Percentiles rank a stretch among this genome's conserved stretches.
Evolutionary conservation across 2,113 vertebrate species (phyloP).

Genomic region (Casuarius casuarius): DNA sequence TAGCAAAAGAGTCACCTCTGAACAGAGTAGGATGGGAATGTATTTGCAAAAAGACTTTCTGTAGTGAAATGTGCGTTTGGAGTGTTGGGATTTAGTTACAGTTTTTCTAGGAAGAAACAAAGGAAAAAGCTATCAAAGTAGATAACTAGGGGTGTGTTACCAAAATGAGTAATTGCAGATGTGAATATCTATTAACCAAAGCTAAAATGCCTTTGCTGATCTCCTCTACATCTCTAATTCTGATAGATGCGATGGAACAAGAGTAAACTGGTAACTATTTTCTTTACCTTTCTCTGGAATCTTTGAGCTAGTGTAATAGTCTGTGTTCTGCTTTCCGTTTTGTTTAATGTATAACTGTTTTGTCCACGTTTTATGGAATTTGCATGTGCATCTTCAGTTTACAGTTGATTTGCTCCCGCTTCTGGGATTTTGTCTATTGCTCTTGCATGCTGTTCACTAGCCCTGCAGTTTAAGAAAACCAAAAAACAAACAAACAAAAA

Average conservation of each 20-base stretch:
- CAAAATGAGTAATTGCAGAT: neutral
- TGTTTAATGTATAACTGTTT: neutral
- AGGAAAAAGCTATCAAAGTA: neutral
- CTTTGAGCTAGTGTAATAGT: neutral
- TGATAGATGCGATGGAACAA: constrained; percentile 69
- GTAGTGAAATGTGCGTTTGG: neutral
- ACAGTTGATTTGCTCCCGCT: neutral
- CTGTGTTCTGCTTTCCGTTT: neutral
- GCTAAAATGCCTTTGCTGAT: constrained; percentile 15
- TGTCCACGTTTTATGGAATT: neutral
- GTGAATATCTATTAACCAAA: neutral
- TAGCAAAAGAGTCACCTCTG: neutral
- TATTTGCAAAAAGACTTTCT: neutral
- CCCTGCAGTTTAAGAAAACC: neutral
- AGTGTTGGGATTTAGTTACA: neutral
- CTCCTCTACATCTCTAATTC: constrained; percentile 49
- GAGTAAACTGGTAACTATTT: constrained; percentile 63
- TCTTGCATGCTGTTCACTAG: neutral
- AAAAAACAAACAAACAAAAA: neutral
- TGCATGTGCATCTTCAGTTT: neutral
- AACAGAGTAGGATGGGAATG: neutral
- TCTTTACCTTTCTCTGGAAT: neutral
- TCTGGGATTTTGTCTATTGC: neutral
- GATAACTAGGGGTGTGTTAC: neutral
- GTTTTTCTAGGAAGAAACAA: neutral